Base-by-base conservation (phyloP, 2,797 vertebrate genomes). In the Ficedula albicollis region DNA sequence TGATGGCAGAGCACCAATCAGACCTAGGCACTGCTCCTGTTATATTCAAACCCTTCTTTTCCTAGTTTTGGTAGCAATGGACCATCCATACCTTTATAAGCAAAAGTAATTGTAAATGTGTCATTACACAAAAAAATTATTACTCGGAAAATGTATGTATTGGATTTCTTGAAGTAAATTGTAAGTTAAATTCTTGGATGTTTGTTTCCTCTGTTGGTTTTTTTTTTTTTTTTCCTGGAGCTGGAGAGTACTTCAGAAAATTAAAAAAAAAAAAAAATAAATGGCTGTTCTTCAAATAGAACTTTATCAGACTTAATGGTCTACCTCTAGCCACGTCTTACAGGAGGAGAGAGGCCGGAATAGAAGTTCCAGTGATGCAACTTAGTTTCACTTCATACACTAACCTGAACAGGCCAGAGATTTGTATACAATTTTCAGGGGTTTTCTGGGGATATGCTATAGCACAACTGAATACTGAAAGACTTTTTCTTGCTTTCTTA, bases 11-110 rank as follows among this genome's bases (percentile, higher is more conserved):
- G 32, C 56, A 95, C 90, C 72, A 94, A 73, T 56, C 56, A 84
- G 74, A 54, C 46, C 22, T 55, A 70, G 43, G 58, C 29, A 36
- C 36, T 66, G 16, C 34, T 88, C 27, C 30, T 91, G 5, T 36
- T 87, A 9, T 52, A 54, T 84, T 84, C 82, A 82, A 89, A 39
- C 23, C 6, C 8, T 83, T 77, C 5, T 90, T 91, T 84, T 91
- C 64, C 60, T 89, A 67, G 63, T 93, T 41, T 18, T 43, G 82
- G 66, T 93, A 72, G 66, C 56, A 92, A 26, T 81, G 73, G 51
- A 81, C 58, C 51, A 72, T 84, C 62, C 93, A 56, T 90, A 86
- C 32, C 46, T 97, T 95, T 89, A 70, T 69, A 92, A 87, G 36
- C 46, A 78, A 85, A 68, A 95, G 25, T 29, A 73, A 15, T 62